Evolutionary conservation across 2,888 invertebrate genomes (phyloP), one percentile per base, ranked within the genome.

Genomic region (Drosophila merina): DNA sequence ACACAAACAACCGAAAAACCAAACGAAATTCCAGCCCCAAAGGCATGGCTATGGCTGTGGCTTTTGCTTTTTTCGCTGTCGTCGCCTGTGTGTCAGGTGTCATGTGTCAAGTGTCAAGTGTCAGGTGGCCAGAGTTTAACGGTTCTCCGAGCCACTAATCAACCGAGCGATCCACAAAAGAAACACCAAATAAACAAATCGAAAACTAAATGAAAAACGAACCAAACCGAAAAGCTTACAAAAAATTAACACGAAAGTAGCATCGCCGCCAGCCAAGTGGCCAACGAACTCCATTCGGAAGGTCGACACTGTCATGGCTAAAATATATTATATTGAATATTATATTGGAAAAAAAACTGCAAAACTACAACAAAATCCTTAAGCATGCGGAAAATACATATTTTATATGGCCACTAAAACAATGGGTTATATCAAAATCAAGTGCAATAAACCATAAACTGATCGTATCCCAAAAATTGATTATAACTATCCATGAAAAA

Each of bases 41-140:
- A 50, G 68, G 66, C 56, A 56, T 26, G 14, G 14, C 14, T 14
- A 1, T 20, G 20, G 20, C 20, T 20, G 0, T 20, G 20, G 30
- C 51, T 45, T 58, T 44, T 45, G 14, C 7, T 31, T 26, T 6
- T n/a, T 8, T 14, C n/a, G 50, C 33, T 67, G 82, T 56, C 59
- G 56, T 62, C 57, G 62, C 56, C 45, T 31, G 47, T 66, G 50
- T 64, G 12, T 60, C 67, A 47, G 25, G 31, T 26, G 56, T 58
- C 59, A 55, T 62, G 75, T 72, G 77, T 77, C 82, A 67, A 50
- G 56, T 77, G 68, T 67, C 71, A 72, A 54, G 51, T 79, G 79
- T 81, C 81, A 85, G 56, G 36, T 36, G 36, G n/a, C 83, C 79
- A 84, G 78, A 82, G 84, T 77, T 84, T 84, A 86, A 83, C 82